A percentile compares a stretch with the other conserved stretches of the same genome.
phyloP scores from a whole-genome alignment of 1,140 invertebrate genomes.

The Drosophila sechellia region DNA sequence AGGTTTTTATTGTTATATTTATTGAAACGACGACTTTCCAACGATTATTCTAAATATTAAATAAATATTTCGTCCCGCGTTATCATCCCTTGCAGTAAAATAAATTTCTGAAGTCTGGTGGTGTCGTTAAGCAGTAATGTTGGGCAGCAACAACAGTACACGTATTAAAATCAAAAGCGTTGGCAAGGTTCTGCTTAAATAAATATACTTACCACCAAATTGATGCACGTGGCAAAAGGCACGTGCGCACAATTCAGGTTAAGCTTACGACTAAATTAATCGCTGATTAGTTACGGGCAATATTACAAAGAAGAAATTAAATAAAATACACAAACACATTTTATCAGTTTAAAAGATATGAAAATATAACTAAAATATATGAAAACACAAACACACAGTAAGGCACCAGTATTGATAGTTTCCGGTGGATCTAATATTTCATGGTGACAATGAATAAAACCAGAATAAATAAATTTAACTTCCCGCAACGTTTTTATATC shows the following conservation, averaged over 20 bases:
- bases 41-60: slow-evolving; percentile 61
- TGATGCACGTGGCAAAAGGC: slow-evolving; percentile 71
- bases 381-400: no score
- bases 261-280: slow-evolving; percentile 83
- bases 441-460: no score
- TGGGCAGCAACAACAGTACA: slow-evolving; percentile 62
- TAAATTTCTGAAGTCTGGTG: slow-evolving; percentile 59
- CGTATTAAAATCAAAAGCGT: slow-evolving; percentile 72
- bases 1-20: no score
- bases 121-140: slow-evolving; percentile 79
- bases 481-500: no score
- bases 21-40: slow-evolving; percentile 1
- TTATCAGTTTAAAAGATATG: not conserved
- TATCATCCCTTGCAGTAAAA: slow-evolving; percentile 65
- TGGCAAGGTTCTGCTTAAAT: slow-evolving; percentile 62
- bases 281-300: slow-evolving; percentile 81
- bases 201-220: slow-evolving; percentile 71
- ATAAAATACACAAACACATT: slow-evolving; percentile 34
- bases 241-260: slow-evolving; percentile 83
- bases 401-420: no score
- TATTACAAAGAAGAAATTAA: slow-evolving; percentile 60
- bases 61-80: slow-evolving; percentile 75
- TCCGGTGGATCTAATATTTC: no score
- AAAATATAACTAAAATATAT: not conserved
- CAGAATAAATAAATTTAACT: no score